A percentile compares a stretch with the other conserved stretches of the same genome.
These are phyloP conservation scores for Pseudeuparius sepicola DNA, from an alignment of 2,888 invertebrate genomes.

Conservation along the genomic window DNA sequence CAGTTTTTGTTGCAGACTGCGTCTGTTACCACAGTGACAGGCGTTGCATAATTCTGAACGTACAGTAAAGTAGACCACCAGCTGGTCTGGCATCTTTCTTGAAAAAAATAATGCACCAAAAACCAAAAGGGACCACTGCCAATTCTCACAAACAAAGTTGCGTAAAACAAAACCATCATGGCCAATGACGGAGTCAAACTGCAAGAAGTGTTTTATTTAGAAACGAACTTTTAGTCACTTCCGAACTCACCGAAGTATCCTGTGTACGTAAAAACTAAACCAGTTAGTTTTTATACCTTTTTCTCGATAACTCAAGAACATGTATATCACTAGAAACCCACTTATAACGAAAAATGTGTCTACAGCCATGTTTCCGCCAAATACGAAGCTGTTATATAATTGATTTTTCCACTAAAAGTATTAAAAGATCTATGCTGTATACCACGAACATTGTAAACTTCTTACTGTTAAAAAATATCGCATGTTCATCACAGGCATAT, in stretches of 20 bases:
- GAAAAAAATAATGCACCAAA: neutral
- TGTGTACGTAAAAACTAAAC: slow-evolving; percentile 9
- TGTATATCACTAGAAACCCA: slow-evolving; percentile 44
- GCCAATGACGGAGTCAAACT: too few relatives aligned
- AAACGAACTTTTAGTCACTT: too few relatives aligned
- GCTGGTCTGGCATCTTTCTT: slow-evolving; percentile 35
- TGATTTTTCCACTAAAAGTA: too few relatives aligned
- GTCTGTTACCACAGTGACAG: neutral
- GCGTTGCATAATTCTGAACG: slow-evolving; percentile 39
- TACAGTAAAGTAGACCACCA: slow-evolving; percentile 45
- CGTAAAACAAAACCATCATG: too few relatives aligned
- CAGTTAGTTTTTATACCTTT: neutral
- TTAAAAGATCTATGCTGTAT: too few relatives aligned
- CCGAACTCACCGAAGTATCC: slow-evolving; percentile 6
- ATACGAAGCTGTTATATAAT: slow-evolving; percentile 25
- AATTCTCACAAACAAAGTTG: too few relatives aligned
- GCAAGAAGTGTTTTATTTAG: too few relatives aligned
- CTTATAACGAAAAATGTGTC: slow-evolving; percentile 52
- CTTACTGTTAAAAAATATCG: too few relatives aligned
- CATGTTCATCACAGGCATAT: slow-evolving; percentile 7
- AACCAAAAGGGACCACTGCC: neutral
- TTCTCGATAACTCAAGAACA: slow-evolving; percentile 11
- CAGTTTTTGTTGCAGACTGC: too few relatives aligned
- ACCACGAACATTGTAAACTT: too few relatives aligned
- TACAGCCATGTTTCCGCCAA: slow-evolving; percentile 38